These are phyloP conservation scores for Zophobas morio DNA, from an alignment of 1,140 invertebrate genomes.

Conservation along the genomic window DNA sequence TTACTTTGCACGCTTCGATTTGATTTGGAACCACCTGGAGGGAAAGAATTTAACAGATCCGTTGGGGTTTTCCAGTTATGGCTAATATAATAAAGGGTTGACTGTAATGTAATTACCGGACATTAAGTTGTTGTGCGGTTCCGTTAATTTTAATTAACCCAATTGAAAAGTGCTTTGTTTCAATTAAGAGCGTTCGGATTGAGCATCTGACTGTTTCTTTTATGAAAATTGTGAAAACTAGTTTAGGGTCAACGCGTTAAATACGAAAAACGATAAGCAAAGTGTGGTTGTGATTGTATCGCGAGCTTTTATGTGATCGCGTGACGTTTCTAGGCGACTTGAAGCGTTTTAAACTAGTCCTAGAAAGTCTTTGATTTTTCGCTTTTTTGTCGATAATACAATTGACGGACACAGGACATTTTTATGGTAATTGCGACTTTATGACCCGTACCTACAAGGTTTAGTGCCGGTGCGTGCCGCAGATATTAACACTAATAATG, in stretches of 20 bases:
- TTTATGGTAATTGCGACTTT: conserved; percentile 26
- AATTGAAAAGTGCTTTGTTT: conserved; percentile 35
- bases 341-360: conserved; percentile 21
- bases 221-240: conserved; percentile 15
- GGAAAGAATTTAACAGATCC: conserved; percentile 16
- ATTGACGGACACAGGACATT: conserved; percentile 4
- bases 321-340: conserved; percentile 26
- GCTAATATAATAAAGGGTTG: conserved; percentile 16
- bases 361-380: conserved; percentile 26
- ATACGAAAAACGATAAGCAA: conserved; percentile 27
- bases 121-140: conserved; percentile 25
- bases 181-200: conserved; percentile 20
- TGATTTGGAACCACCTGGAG: not conserved
- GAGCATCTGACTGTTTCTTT: not conserved
- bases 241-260: conserved; percentile 29
- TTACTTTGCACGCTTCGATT: conserved; percentile 19
- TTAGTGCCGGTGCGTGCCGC: conserved; percentile 11
- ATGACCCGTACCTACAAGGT: not conserved
- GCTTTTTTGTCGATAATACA: conserved; percentile 12
- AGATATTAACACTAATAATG: conserved; percentile 14
- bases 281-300: conserved; percentile 31
- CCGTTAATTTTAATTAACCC: conserved; percentile 30
- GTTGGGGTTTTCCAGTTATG: not conserved
- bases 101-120: conserved; percentile 16
- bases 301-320: conserved; percentile 20